Percentiles rank a stretch among this genome's conserved stretches.
Evolutionary conservation across 2,888 invertebrate genomes (phyloP).

Genomic region (Margaritifera margaritifera): DNA sequence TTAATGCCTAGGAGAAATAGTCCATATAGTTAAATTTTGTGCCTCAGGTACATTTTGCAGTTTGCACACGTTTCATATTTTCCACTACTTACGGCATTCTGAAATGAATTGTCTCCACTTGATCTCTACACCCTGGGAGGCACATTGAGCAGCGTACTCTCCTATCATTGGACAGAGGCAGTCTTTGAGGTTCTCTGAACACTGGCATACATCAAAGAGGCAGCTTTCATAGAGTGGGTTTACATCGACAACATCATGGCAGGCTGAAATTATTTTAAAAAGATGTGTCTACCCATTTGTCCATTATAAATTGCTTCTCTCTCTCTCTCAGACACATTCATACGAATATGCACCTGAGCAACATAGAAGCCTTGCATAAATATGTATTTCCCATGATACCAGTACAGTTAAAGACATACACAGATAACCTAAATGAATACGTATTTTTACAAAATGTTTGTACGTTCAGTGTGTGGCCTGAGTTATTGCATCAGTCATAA

Average conservation of each 20-base stretch:
- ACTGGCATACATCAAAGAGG: conserved; percentile 90
- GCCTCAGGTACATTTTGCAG: too few relatives aligned
- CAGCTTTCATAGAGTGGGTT: conserved; percentile 86
- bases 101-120: conserved; percentile 85
- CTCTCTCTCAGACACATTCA: too few relatives aligned
- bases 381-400: not conserved
- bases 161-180: conserved; percentile 84
- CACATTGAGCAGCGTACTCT: conserved; percentile 87
- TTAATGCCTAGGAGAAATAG: too few relatives aligned
- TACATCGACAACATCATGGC: conserved; percentile 87
- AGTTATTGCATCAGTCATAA: too few relatives aligned
- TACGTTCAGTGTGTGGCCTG: too few relatives aligned
- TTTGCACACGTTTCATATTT: too few relatives aligned
- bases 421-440: too few relatives aligned
- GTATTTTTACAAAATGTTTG: too few relatives aligned
- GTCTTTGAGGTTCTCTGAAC: conserved; percentile 81
- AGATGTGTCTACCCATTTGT: too few relatives aligned
- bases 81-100: conserved; percentile 78
- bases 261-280: conserved; percentile 76
- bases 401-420: not conserved
- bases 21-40: too few relatives aligned
- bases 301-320: too few relatives aligned
- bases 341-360: too few relatives aligned
- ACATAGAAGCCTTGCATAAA: not conserved
- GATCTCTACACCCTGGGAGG: conserved; percentile 81